A percentile compares a stretch with the other conserved stretches of the same genome.
Evolutionary conservation across 2,888 invertebrate genomes (phyloP).

Genomic region (Mesopsocus fuscifrons): DNA sequence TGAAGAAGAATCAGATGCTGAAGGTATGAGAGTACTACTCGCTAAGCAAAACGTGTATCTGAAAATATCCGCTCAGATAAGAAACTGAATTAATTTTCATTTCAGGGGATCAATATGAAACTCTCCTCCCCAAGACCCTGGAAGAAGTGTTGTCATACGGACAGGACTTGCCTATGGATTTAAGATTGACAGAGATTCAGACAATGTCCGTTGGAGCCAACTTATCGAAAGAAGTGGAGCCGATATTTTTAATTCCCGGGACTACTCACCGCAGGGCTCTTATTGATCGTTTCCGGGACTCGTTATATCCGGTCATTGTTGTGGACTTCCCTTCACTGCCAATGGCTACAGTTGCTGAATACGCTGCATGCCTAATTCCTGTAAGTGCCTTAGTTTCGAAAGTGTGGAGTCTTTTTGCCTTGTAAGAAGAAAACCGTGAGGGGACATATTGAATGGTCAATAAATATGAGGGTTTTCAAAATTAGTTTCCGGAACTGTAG

Average conservation of each 20-base stretch:
- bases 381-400: not conserved
- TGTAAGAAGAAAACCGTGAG: too few relatives aligned
- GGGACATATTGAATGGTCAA: too few relatives aligned
- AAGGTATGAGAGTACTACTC: too few relatives aligned
- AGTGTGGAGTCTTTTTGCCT: too few relatives aligned
- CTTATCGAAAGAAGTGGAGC: not conserved
- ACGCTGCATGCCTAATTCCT: not conserved
- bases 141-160: not conserved
- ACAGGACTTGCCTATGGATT: not conserved
- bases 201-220: not conserved
- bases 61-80: not conserved
- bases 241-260: conserved; percentile 6
- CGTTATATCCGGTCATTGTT: not conserved
- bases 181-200: not conserved
- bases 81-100: too few relatives aligned
- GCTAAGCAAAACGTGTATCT: too few relatives aligned
- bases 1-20: too few relatives aligned
- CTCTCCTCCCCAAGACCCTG: not conserved
- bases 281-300: not conserved
- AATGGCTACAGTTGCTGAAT: not conserved
- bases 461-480: too few relatives aligned
- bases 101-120: too few relatives aligned
- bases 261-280: not conserved
- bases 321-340: not conserved
- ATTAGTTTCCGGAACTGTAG: too few relatives aligned